phyloP scores from a whole-genome alignment of 2,888 invertebrate genomes.

The Cheilosia pagana region DNA sequence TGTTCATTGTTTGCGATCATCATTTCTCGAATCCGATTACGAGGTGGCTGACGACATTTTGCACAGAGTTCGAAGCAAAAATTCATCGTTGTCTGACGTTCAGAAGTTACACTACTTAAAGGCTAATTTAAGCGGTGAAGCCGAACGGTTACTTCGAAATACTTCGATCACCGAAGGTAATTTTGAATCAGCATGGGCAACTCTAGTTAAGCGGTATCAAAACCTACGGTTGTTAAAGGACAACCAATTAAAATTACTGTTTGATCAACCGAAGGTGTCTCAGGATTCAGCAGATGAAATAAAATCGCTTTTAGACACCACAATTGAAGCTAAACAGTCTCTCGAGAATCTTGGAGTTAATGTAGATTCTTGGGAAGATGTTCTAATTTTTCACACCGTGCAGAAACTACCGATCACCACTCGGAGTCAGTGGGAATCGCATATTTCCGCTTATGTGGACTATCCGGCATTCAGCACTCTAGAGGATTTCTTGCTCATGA shows the following conservation, averaged over 20 bases:
- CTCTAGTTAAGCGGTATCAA: too few relatives aligned
- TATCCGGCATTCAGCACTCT: too few relatives aligned
- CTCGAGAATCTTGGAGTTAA: slow-evolving; percentile 25
- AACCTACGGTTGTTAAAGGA: too few relatives aligned
- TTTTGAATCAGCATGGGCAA: background rate
- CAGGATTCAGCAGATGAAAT: background rate
- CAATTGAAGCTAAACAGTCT: background rate
- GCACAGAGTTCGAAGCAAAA: too few relatives aligned
- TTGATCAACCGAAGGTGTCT: background rate
- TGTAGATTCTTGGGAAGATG: slow-evolving; percentile 38
- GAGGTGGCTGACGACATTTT: too few relatives aligned
- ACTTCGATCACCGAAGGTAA: background rate
- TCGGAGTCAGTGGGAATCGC: slow-evolving; percentile 8
- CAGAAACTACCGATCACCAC: slow-evolving; percentile 26
- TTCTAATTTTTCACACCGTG: slow-evolving; percentile 35
- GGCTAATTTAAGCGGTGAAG: background rate
- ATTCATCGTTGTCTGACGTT: background rate
- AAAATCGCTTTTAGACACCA: slow-evolving; percentile 4
- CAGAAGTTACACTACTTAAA: background rate
- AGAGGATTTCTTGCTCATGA: too few relatives aligned
- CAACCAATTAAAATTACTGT: too few relatives aligned
- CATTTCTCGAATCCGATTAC: too few relatives aligned
- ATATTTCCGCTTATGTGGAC: background rate
- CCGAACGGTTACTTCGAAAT: background rate
- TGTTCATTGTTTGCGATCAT: too few relatives aligned